Base-by-base conservation (phyloP, 2,888 invertebrate genomes). In the Timema podura region DNA sequence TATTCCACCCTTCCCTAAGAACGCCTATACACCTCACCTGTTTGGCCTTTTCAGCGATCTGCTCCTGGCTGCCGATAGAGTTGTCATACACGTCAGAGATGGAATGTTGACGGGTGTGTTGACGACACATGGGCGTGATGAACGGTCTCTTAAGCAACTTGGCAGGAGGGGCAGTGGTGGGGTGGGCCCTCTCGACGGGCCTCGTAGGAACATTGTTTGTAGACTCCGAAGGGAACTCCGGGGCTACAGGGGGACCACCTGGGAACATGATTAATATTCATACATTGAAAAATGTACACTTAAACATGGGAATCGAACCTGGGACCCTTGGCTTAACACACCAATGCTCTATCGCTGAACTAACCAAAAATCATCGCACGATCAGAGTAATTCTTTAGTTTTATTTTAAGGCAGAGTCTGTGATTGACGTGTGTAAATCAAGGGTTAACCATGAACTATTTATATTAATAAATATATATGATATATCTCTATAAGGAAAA, bases 1-100 rank as follows among this genome's bases (percentile, higher is more conserved):
- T 30, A 30, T 30, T 30, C 30, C 30, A 30, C 30, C 30, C 30
- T 2, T 30, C 30, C 30, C 30, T 30, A 30, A 30, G 30, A 30
- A 30, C 1, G 3, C 30, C 30, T 30, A 30, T 51, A n/a, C 44
- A 48, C 61, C 74, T 72, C 76, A 86, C 89, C 84, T 93, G 93
- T 81, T 92, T 93, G 13, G 92, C 93, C 79, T 92, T 89, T 79
- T 93, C 92, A 44, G 92, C 91, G 77, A 93, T 92, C 80, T 92
- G 89, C 80, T 91, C 91, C 77, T 89, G 90, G 77, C 84, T 86
- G 74, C 79, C 80, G 45, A 75, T 72, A n/a, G 76, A 70, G 47
- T 67, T 74, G 57, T 76, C 76, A 70, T 75, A 73, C 16, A 74
- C 72, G 70, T 71, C 74, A 67, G 73, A 73, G 57, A 71, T 72